Evolutionary conservation across 2,888 invertebrate species (phyloP).

Genomic region (Strigamia transsilvanica): DNA sequence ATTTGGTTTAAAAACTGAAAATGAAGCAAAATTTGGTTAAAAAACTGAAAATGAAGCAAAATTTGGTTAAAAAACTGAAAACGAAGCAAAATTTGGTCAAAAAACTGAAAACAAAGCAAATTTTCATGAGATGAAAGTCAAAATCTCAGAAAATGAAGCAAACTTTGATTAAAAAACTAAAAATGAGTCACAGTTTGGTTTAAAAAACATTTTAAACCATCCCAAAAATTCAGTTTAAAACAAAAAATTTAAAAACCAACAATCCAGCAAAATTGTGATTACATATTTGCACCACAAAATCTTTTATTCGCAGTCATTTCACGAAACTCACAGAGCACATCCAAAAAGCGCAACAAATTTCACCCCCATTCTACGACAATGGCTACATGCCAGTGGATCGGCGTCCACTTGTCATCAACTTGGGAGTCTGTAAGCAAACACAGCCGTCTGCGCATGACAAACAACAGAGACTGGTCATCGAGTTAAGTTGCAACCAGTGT

Average conservation of each 20-base stretch:
- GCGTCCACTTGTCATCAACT: conserved; percentile 24
- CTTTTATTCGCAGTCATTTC: neutral
- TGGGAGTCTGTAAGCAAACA: conserved; percentile 21
- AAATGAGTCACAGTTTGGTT: too few relatives aligned
- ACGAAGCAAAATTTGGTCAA: too few relatives aligned
- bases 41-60: too few relatives aligned
- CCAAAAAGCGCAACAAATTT: neutral
- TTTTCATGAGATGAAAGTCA: too few relatives aligned
- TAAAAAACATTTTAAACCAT: too few relatives aligned
- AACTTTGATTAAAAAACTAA: too few relatives aligned
- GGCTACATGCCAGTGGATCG: conserved; percentile 16
- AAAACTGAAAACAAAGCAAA: too few relatives aligned
- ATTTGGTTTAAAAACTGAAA: too few relatives aligned
- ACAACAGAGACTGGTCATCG: conserved; percentile 14
- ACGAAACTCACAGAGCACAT: neutral
- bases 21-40: too few relatives aligned
- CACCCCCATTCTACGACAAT: neutral
- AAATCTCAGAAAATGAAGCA: too few relatives aligned
- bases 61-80: too few relatives aligned
- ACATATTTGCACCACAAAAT: neutral
- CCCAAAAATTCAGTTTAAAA: neutral
- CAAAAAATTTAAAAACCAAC: neutral
- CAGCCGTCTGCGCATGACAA: conserved; percentile 30
- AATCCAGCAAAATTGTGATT: neutral
- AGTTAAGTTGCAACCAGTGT: neutral